Evolutionary conservation across 2,888 invertebrate species (phyloP).

Genomic region (Epinotia demarniana): DNA sequence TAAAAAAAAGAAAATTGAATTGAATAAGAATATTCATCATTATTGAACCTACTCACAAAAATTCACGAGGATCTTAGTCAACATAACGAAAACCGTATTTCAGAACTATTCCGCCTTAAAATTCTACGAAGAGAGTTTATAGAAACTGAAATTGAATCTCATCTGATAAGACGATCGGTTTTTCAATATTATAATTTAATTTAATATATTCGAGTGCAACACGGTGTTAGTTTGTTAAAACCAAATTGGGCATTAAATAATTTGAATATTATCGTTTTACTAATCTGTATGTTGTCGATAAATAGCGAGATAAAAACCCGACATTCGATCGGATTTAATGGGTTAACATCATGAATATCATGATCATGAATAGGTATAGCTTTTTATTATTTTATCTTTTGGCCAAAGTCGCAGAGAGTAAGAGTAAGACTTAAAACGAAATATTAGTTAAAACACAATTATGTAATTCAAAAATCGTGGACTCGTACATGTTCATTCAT

Average conservation of each 20-base stretch:
- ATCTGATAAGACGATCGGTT: constrained; percentile 2
- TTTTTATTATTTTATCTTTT: not conserved
- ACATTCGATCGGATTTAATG: constrained; percentile 21
- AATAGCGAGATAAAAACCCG: constrained; percentile 21
- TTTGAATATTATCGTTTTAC: constrained; percentile 38
- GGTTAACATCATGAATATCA: not conserved
- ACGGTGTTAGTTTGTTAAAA: constrained; percentile 29
- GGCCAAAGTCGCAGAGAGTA: not conserved
- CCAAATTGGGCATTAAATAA: constrained; percentile 27
- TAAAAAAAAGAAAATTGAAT: too few relatives aligned
- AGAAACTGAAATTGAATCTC: not conserved
- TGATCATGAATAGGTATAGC: not conserved
- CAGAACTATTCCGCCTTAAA: too few relatives aligned
- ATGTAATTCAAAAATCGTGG: too few relatives aligned
- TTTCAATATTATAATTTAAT: constrained; percentile 18
- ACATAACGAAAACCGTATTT: too few relatives aligned
- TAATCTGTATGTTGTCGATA: constrained; percentile 34
- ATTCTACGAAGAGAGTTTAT: too few relatives aligned
- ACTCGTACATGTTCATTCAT: too few relatives aligned
- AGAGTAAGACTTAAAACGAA: too few relatives aligned
- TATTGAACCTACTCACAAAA: too few relatives aligned
- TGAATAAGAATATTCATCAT: too few relatives aligned
- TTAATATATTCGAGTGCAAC: constrained; percentile 24
- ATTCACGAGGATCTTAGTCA: too few relatives aligned
- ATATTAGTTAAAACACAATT: too few relatives aligned